Conservation (phyloP, 30 jellyfish, hydroid and myxozoan genomes). For the Aurelia sp. region DNA sequence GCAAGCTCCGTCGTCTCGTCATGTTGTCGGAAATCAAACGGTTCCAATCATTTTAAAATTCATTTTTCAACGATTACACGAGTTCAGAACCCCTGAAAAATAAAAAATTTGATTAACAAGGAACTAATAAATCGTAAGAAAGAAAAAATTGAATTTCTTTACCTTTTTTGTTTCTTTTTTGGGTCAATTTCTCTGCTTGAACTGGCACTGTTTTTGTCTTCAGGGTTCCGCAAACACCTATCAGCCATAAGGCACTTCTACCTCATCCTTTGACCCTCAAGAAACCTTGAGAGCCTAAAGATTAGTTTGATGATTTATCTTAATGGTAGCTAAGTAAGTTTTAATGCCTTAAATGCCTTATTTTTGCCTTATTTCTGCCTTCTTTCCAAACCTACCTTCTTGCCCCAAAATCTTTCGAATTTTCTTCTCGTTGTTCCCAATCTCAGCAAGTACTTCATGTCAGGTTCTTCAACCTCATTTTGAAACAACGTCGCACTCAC, state of each 20-base stretch:
- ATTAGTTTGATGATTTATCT: not conserved
- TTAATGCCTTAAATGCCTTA: not conserved
- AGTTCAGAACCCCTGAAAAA: no score
- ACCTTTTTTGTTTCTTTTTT: slow-evolving; percentile 42
- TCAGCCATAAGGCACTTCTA: slow-evolving; percentile 78
- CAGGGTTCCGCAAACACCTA: slow-evolving; percentile 76
- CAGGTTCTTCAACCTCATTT: slow-evolving; percentile 10
- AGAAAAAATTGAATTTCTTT: not conserved
- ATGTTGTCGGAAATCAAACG: no score
- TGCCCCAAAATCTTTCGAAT: slow-evolving; percentile 37
- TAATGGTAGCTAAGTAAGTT: not conserved
- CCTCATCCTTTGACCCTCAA: slow-evolving; percentile 81
- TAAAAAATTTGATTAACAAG: no score
- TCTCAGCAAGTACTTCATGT: slow-evolving; percentile 54
- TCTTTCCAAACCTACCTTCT: slow-evolving; percentile 6
- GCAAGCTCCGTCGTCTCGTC: no score
- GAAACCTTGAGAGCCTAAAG: slow-evolving; percentile 74
- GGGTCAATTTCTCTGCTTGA: slow-evolving; percentile 53
- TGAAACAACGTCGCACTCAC: not conserved
- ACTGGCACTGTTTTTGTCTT: slow-evolving; percentile 51
- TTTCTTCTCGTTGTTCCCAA: slow-evolving; percentile 14
- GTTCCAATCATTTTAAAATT: not conserved
- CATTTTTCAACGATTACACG: no score
- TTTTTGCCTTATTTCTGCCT: not conserved
- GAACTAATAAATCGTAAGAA: no score